Conservation (phyloP, 2,888 invertebrate species). For the Pristionchus arcanus region DNA sequence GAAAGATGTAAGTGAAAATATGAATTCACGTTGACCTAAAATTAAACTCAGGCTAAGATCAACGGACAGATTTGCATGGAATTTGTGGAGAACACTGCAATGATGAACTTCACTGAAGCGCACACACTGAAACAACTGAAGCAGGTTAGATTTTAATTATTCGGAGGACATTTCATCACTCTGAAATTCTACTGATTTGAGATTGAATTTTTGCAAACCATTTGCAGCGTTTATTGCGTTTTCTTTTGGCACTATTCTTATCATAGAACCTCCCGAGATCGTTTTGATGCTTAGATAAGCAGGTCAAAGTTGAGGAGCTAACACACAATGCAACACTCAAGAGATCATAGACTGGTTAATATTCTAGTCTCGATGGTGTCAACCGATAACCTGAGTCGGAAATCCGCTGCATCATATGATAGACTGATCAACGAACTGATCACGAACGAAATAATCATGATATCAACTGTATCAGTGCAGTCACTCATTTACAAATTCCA, state of each 20-base stretch:
- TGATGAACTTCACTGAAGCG: conserved; percentile 8
- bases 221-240: neutral
- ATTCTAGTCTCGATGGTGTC: neutral
- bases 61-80: conserved; percentile 31
- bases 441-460: neutral
- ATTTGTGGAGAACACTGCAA: neutral
- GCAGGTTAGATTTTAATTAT: neutral
- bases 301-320: neutral
- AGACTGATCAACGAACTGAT: neutral
- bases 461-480: no score
- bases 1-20: neutral
- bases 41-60: neutral
- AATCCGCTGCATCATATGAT: neutral
- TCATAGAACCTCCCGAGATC: neutral
- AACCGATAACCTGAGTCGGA: neutral
- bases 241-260: neutral
- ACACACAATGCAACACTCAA: neutral
- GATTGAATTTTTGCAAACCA: no score
- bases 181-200: no score
- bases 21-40: neutral
- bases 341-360: neutral
- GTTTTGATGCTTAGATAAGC: neutral
- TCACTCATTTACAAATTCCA: neutral
- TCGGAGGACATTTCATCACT: no score
- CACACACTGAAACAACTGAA: neutral